These are phyloP conservation scores for Rosalia funebris DNA, from an alignment of 2,888 invertebrate species.

Conservation along the genomic window DNA sequence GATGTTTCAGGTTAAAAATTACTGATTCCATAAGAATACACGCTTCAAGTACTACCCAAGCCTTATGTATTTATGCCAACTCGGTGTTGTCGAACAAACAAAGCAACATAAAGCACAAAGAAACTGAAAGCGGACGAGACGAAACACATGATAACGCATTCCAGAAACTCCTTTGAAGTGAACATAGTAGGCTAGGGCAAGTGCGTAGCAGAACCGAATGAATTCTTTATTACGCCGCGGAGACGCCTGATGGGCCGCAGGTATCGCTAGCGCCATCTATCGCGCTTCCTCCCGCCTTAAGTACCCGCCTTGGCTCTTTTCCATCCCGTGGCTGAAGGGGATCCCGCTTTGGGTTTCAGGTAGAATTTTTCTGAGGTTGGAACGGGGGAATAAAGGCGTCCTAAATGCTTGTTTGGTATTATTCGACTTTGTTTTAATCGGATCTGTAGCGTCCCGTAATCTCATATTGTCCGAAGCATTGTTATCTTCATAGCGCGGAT, in stretches of 20 bases:
- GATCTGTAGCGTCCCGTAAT: too few relatives aligned
- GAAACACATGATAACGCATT: conserved; percentile 10
- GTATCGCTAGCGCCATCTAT: conserved; percentile 24
- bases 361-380: not conserved
- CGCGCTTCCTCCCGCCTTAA: not conserved
- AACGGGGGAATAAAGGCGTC: not conserved
- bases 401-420: too few relatives aligned
- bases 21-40: too few relatives aligned
- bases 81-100: not conserved
- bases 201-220: conserved; percentile 17
- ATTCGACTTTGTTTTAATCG: too few relatives aligned
- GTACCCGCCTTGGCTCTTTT: not conserved
- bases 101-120: not conserved
- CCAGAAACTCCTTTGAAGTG: conserved; percentile 19
- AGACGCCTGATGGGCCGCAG: not conserved
- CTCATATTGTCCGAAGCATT: too few relatives aligned
- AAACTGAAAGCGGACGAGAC: not conserved
- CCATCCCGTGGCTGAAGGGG: not conserved
- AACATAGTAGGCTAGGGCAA: not conserved
- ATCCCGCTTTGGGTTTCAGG: not conserved
- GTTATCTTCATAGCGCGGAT: too few relatives aligned
- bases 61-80: not conserved
- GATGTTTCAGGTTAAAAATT: too few relatives aligned
- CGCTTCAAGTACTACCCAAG: too few relatives aligned
- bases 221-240: conserved; percentile 25